Evolutionary conservation across 2,797 vertebrate genomes (phyloP).

Genomic region (Megalops cyprinoides): DNA sequence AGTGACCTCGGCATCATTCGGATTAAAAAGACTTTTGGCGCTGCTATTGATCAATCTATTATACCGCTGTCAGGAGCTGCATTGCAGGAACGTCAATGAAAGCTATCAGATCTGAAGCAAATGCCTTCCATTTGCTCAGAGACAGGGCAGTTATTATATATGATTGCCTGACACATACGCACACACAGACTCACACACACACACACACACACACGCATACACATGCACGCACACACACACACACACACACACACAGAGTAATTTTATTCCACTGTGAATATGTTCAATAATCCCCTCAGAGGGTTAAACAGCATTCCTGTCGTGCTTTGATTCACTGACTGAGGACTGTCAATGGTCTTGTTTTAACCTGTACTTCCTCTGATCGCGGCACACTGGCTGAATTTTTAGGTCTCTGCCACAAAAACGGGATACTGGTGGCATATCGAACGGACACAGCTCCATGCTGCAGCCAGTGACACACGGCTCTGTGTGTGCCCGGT

Average conservation of each 20-base stretch:
- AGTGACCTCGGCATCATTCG: neutral
- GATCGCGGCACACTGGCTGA: no score
- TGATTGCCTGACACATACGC: neutral
- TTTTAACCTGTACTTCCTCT: no score
- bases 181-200: neutral
- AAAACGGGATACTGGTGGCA: no score
- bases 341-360: no score
- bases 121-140: conserved; percentile 12
- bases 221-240: neutral
- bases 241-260: neutral
- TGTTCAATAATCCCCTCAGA: no score
- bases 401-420: no score
- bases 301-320: no score
- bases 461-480: no score
- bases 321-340: no score
- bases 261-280: no score
- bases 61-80: neutral
- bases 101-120: neutral
- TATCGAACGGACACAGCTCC: no score
- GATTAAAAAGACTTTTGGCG: conserved; percentile 27
- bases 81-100: conserved; percentile 4
- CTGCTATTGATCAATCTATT: conserved; percentile 26
- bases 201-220: neutral
- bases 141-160: neutral
- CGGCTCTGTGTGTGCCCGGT: neutral